These are phyloP conservation scores for Agrypnus murinus DNA, from an alignment of 2,888 invertebrate genomes.

Conservation along the genomic window DNA sequence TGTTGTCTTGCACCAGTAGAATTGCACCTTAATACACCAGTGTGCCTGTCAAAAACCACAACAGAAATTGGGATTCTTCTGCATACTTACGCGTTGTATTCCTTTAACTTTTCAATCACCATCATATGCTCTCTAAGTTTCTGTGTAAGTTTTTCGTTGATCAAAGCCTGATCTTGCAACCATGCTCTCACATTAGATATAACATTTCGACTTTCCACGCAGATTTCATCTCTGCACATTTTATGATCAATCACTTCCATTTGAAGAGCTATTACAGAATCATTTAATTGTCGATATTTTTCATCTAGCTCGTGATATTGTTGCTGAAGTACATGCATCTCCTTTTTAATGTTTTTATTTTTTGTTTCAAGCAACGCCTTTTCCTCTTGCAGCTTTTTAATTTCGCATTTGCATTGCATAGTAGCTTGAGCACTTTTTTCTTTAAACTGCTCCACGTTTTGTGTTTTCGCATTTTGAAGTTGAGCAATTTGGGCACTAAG, in stretches of 20 bases:
- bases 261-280: constrained; percentile 64
- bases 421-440: constrained; percentile 57
- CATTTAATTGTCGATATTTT: constrained; percentile 62
- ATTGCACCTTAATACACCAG: no score
- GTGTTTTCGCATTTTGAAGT: neutral
- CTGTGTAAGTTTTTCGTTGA: constrained; percentile 62
- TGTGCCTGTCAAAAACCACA: no score
- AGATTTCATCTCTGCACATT: constrained; percentile 65
- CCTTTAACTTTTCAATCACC: constrained; percentile 62
- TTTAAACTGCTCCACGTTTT: constrained; percentile 2
- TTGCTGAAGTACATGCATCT: constrained; percentile 62
- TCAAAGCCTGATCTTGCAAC: constrained; percentile 68
- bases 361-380: constrained; percentile 61
- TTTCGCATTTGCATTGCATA: constrained; percentile 60
- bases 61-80: no score
- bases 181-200: constrained; percentile 66
- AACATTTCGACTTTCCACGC: constrained; percentile 67
- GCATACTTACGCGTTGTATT: constrained; percentile 62
- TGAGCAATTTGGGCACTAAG: neutral
- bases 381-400: constrained; percentile 61
- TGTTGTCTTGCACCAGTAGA: no score
- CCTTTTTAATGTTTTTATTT: constrained; percentile 62
- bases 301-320: constrained; percentile 57
- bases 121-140: constrained; percentile 59
- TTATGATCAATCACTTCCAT: constrained; percentile 64